A percentile compares a stretch with the other conserved stretches of the same genome.
Conservation (phyloP, 2,888 invertebrate genomes). For the Aporophyla nigra region DNA sequence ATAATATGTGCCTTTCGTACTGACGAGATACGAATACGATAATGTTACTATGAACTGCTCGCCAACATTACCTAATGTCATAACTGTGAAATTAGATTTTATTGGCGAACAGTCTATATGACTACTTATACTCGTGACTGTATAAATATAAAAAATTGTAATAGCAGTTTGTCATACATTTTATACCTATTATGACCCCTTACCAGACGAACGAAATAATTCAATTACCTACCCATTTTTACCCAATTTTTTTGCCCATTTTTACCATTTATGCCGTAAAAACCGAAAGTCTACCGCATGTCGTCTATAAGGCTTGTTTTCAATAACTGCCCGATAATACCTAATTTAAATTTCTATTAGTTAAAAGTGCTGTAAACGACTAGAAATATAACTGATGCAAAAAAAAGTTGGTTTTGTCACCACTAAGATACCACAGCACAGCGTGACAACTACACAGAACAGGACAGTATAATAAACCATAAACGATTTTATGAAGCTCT, state of each 20-base stretch:
- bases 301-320: too few species aligned
- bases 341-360: too few species aligned
- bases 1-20: neutral
- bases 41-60: too few species aligned
- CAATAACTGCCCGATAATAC: neutral
- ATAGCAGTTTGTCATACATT: too few species aligned
- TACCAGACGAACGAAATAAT: neutral
- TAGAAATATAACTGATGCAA: neutral
- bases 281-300: neutral
- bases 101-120: neutral
- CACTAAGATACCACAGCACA: neutral
- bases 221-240: neutral
- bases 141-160: too few species aligned
- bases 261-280: neutral
- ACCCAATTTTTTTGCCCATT: too few species aligned
- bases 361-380: neutral
- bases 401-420: too few species aligned
- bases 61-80: too few species aligned
- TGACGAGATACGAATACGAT: too few species aligned
- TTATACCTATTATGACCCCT: too few species aligned
- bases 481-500: neutral
- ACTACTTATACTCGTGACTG: too few species aligned
- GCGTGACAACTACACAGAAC: neutral
- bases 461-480: neutral
- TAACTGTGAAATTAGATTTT: neutral